Base-by-base conservation (phyloP, 1,140 invertebrate genomes). In the Drosophila auraria region DNA sequence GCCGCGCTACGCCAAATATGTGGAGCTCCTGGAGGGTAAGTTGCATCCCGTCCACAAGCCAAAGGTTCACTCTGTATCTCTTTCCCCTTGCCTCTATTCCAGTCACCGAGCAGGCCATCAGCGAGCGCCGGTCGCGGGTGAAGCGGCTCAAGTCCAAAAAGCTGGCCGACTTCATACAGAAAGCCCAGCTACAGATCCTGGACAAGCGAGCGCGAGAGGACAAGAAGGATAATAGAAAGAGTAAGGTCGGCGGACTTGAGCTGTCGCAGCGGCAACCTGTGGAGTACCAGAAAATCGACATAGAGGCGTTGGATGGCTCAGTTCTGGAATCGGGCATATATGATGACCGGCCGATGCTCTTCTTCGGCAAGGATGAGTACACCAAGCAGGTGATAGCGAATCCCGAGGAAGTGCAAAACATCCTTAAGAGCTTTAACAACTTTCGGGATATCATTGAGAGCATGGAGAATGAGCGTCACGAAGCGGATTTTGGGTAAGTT, bases 91-190 rank as follows among this genome's bases (percentile, higher is more conserved):
- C 20, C 20, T 20, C 20, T 20, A 20, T 20, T 92, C 71, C 92
- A 96, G 96, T 96, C 45, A 95, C 94, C 38, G 93, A 95, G 38
- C 91, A 93, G 17, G 93, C 92, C 6, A 94, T 94, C 80, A 95
- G 89, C 56, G 95, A 96, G 89, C 94, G 93, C 42, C 95, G 95
- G 87, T 95, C 96, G 17, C 93, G 94, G 9, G 94, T 96, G 4
- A 95, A 94, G 71, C 96, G 95, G 74, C 90, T 96, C 14, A 95
- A 94, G 86, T 94, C 95, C 2, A 92, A 93, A 61, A 95, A 96
- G 87, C 83, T 97, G 20, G 95, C 96, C 25, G 93, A 95, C 59
- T 92, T 96, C 20, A 94, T 95, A 15, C 91, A 94, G 45, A 94
- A 95, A 93, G 81, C 94, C 94, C 59, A 95, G 94, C 45, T 93